Conservation (phyloP, 2,888 invertebrate genomes). For the Oxyteleia sp. region DNA sequence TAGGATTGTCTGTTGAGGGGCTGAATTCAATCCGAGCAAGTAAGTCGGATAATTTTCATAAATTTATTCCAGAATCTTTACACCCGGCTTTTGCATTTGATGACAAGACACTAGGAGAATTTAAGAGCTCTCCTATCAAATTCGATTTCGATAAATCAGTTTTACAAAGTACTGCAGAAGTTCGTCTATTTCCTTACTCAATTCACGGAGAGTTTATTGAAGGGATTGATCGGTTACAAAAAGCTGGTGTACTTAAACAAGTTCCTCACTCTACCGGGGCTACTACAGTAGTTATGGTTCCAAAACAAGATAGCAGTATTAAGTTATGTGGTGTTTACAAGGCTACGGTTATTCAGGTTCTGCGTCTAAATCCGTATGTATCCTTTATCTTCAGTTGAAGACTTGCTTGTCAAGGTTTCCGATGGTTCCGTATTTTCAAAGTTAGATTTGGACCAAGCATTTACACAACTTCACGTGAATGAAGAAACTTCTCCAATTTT, state of each 20-base stretch:
- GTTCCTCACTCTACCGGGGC: conserved; percentile 29
- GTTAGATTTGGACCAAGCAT: conserved; percentile 30
- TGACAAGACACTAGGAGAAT: background rate
- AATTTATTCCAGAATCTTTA: background rate
- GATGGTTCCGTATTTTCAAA: conserved; percentile 46
- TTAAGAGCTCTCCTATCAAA: conserved; percentile 1
- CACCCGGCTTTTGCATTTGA: conserved; percentile 1
- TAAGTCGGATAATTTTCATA: background rate
- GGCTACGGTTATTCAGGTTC: conserved; percentile 3
- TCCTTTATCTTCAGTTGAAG: conserved; percentile 27
- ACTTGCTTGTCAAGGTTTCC: conserved; percentile 21
- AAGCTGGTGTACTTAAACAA: conserved; percentile 22
- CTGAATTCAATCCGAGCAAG: background rate
- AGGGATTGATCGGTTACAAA: conserved; percentile 26
- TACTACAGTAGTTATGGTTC: conserved; percentile 32
- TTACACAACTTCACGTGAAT: conserved; percentile 23
- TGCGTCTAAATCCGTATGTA: conserved; percentile 26
- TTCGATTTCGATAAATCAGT: background rate
- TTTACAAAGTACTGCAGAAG: too few species aligned
- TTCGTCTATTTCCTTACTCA: conserved; percentile 33
- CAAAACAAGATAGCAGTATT: conserved; percentile 27
- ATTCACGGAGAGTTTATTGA: background rate
- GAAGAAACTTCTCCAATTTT: conserved; percentile 14
- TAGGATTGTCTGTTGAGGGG: conserved; percentile 20
- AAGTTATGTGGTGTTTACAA: conserved; percentile 48